phyloP scores from a whole-genome alignment of 2,888 invertebrate genomes.

The Zhengitettix transpicula region DNA sequence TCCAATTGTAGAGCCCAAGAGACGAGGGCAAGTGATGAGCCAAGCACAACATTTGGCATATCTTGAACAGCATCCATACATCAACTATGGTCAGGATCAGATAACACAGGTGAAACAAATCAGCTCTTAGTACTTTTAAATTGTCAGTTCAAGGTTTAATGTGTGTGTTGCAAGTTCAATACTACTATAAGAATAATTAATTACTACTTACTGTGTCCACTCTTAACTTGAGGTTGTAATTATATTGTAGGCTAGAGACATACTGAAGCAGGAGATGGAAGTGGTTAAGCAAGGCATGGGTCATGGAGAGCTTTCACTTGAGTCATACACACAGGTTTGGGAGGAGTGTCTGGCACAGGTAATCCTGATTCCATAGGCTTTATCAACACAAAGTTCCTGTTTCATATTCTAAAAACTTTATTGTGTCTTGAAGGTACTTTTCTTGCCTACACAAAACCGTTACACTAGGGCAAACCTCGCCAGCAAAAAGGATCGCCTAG shows the following conservation, averaged over 20 bases:
- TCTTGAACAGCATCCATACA: conserved; percentile 74
- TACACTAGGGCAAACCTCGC: conserved; percentile 90
- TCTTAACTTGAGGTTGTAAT: background rate
- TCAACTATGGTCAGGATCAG: conserved; percentile 50
- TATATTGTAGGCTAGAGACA: conserved; percentile 19
- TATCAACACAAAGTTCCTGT: background rate
- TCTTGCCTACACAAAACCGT: conserved; percentile 76
- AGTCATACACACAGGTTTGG: conserved; percentile 91
- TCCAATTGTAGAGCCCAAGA: conserved; percentile 22
- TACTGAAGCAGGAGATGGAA: conserved; percentile 71
- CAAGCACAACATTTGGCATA: conserved; percentile 61
- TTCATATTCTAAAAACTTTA: background rate
- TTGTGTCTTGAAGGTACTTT: conserved; percentile 44
- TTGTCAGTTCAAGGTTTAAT: background rate
- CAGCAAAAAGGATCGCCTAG: conserved; percentile 88
- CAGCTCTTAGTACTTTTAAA: no score
- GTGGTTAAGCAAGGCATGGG: conserved; percentile 85
- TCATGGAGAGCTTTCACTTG: conserved; percentile 82
- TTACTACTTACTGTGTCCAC: background rate
- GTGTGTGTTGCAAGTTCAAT: background rate
- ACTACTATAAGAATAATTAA: background rate
- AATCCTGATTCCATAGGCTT: conserved; percentile 1
- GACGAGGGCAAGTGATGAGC: conserved; percentile 34
- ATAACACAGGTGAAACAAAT: conserved; percentile 28
- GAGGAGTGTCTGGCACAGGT: conserved; percentile 90